Base-by-base conservation (phyloP, 2,888 invertebrate species). In the Palloptera scutellata region DNA sequence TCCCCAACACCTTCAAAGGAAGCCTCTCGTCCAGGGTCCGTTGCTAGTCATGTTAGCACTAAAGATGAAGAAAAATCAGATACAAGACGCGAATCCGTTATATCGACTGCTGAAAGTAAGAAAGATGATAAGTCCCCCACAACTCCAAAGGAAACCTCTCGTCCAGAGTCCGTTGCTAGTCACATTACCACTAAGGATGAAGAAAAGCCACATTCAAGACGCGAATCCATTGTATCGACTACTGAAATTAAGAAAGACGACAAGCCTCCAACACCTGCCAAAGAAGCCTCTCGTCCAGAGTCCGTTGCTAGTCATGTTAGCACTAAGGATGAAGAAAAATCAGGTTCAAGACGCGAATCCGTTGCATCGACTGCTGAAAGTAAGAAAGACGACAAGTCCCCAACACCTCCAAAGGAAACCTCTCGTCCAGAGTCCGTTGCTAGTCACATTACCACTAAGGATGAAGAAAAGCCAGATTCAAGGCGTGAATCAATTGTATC, bases 211-310 rank as follows among this genome's bases (percentile, higher is more conserved):
- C 66, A 62, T 30, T 67, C 58, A 10, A 45, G 48, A 54, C 61
- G 67, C 41, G 69, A 68, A 55, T 64, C 70, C 11, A 13, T 64
- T 19, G 40, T 15, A 9, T 70, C 72, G 0, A 52, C 42, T 1
- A 17, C 17, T n/a, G 61, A 68, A 15, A 65, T 30, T 41, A 57
- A 61, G 81, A 9, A 41, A 57, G 66, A 61, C 42, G 66, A 66
- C 12, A 66, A 48, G 30, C 59, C 51, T 12, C 5, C 45, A 20
- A 10, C n/a, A 51, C 15, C 51, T 10, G 67, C 72, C 1, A 75
- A 77, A 57, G 68, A 71, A 42, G 53, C 68, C 12, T 67, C 71
- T 19, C 80, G 82, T 19, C 81, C 82, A 1, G 69, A 74, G 12
- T 80, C 83, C 1, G 70, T 67, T 1, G 68, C 57, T 4, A 66